These are phyloP conservation scores for Fragum fragum DNA, from an alignment of 2,888 invertebrate genomes.

Conservation along the genomic window DNA sequence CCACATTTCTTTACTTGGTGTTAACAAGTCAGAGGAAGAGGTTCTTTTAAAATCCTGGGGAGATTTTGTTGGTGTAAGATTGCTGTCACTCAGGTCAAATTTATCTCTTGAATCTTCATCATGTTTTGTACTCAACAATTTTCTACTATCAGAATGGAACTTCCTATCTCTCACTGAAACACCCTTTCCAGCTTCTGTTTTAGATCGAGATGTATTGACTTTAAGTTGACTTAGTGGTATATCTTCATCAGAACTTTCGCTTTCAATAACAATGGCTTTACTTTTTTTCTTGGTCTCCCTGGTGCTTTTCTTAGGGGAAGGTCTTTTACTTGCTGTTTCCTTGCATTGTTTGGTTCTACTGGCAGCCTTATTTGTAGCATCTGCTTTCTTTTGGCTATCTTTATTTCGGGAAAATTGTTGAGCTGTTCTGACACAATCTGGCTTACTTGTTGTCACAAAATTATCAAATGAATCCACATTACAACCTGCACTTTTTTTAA, in stretches of 20 bases:
- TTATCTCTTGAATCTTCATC: background rate
- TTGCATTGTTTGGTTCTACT: background rate
- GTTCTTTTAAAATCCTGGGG: background rate
- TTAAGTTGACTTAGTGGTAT: slow-evolving; percentile 32
- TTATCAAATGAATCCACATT: background rate
- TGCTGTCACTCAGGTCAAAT: background rate
- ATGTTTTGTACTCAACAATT: background rate
- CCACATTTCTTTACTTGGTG: slow-evolving; percentile 55
- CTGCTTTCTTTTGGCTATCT: background rate
- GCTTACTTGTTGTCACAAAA: background rate
- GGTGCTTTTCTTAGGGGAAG: background rate
- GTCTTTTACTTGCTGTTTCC: background rate
- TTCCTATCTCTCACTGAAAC: background rate
- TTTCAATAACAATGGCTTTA: slow-evolving; percentile 6
- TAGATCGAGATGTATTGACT: background rate
- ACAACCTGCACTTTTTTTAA: background rate
- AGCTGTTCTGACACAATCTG: background rate
- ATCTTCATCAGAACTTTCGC: slow-evolving; percentile 38
- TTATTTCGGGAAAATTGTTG: background rate
- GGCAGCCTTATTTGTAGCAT: too few species aligned
- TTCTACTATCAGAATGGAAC: background rate
- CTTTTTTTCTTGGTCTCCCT: background rate
- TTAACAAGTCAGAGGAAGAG: background rate
- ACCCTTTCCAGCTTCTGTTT: background rate
- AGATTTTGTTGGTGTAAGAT: slow-evolving; percentile 1